phyloP scores from a whole-genome alignment of 2,113 vertebrate species.

The Micronycteris hirsuta region DNA sequence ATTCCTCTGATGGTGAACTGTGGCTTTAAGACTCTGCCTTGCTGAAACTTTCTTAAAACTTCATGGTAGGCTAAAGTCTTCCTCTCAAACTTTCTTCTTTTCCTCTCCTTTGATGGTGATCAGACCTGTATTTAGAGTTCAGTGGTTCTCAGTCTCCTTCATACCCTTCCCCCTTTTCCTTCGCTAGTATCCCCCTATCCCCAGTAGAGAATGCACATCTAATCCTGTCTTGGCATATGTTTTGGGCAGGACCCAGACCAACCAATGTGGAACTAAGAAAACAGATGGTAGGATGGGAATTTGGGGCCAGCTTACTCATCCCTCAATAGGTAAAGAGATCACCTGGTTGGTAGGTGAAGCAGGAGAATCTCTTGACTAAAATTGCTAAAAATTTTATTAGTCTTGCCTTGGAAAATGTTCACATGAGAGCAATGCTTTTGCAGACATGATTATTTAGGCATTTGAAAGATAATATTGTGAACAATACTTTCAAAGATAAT shows the following conservation, averaged over 20 bases:
- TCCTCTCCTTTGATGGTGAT: not conserved
- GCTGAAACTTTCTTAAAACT: not conserved
- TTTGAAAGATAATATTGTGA: not conserved
- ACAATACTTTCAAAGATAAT: not conserved
- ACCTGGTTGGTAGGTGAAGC: no score
- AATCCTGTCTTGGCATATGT: not conserved
- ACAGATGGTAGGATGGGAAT: not conserved
- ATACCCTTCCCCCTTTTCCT: not conserved
- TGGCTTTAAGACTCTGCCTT: not conserved
- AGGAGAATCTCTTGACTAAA: not conserved
- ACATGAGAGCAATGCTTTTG: not conserved
- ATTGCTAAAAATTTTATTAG: not conserved
- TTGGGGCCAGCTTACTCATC: not conserved
- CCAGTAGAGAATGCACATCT: not conserved
- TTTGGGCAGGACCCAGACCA: not conserved
- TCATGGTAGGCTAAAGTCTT: not conserved
- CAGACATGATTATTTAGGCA: not conserved
- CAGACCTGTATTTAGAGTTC: not conserved
- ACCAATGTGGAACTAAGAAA: not conserved
- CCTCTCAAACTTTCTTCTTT: not conserved
- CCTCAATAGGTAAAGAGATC: not conserved
- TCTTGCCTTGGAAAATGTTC: not conserved
- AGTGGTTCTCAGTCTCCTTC: not conserved
- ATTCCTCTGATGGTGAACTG: not conserved
- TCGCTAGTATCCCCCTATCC: not conserved